Percentiles rank a stretch among this genome's conserved stretches.
These are phyloP conservation scores for Diacarnus erythraeanus DNA, from an alignment of 37 sponge, comb jelly and placozoan genomes.

Conservation along the genomic window DNA sequence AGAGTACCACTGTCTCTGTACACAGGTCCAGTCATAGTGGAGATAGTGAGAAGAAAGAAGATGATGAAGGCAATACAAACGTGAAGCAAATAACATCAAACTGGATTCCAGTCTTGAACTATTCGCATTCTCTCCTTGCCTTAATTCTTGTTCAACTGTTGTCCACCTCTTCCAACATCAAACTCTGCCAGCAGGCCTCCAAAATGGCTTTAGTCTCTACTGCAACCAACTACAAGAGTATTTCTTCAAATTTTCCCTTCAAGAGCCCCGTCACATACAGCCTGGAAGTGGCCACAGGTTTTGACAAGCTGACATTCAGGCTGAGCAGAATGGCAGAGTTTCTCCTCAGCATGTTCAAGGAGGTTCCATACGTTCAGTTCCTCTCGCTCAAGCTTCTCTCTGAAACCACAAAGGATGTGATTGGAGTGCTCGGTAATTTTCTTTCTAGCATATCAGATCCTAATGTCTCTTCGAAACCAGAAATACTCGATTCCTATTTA, in stretches of 20 bases:
- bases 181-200: slow-evolving; percentile 18
- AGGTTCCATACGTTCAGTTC: slow-evolving; percentile 61
- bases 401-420: slow-evolving; percentile 45
- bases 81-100: background rate
- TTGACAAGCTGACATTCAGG: slow-evolving; percentile 39
- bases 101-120: slow-evolving; percentile 29
- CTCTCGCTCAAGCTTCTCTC: slow-evolving; percentile 65
- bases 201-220: slow-evolving; percentile 17
- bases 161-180: slow-evolving; percentile 14
- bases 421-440: slow-evolving; percentile 47
- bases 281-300: slow-evolving; percentile 19
- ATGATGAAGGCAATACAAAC: too few relatives aligned
- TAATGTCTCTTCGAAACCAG: slow-evolving; percentile 35
- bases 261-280: slow-evolving; percentile 13
- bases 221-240: background rate
- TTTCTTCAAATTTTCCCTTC: background rate
- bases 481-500: slow-evolving; percentile 56
- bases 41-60: background rate
- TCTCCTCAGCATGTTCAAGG: slow-evolving; percentile 48
- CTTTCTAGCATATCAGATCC: slow-evolving; percentile 39
- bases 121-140: slow-evolving; percentile 16
- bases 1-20: background rate
- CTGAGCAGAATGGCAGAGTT: slow-evolving; percentile 53
- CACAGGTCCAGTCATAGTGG: background rate
- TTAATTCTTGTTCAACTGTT: slow-evolving; percentile 20